Base-by-base conservation (phyloP, 2,888 invertebrate genomes). In the Timema podura region DNA sequence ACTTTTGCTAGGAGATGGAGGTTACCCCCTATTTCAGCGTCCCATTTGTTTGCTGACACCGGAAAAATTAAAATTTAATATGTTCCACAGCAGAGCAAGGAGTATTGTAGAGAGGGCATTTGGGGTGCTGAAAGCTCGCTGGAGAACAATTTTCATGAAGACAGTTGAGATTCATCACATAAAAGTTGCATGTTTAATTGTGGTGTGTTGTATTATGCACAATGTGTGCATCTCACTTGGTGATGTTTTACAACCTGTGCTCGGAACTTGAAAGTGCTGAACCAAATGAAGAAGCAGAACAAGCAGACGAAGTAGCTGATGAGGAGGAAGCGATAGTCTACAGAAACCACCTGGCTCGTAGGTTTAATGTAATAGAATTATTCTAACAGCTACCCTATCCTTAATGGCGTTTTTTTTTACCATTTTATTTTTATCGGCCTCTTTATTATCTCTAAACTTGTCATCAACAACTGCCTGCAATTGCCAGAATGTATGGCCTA, bases 111-210 rank as follows among this genome's bases (percentile, higher is more conserved):
- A 65, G 47, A 3, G 30, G 47, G 30, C 66, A 44, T 65, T 65
- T 49, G 66, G 66, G 47, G 47, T 44, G 45, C 30, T 65, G 49
- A 65, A 65, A 45, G 66, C 66, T 13, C 15, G 66, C 11, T 65
- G 47, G 47, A 13, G 66, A n/a, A 45, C n/a, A 13, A 65, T 65
- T 65, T 65, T 65, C 46, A 48, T 65, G 66, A 65, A 65, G 47
- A n/a, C n/a, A 11, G n/a, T 65, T 5, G 47, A 46, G 46, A 45
- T 46, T 13, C 11, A 65, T 30, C 46, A 44, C 45, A 65, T 16
- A 13, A 65, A 65, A 49, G 66, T 45, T 48, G 66, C 66, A n/a
- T 15, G 66, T 13, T 16, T 65, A 44, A 45, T 65, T 11, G 46
- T n/a, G n/a, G 66, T 16, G 5, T 65, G 66, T 45, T 13, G 5